Base-by-base conservation (phyloP, 2,888 invertebrate species). In the Parelbella ahira region DNA sequence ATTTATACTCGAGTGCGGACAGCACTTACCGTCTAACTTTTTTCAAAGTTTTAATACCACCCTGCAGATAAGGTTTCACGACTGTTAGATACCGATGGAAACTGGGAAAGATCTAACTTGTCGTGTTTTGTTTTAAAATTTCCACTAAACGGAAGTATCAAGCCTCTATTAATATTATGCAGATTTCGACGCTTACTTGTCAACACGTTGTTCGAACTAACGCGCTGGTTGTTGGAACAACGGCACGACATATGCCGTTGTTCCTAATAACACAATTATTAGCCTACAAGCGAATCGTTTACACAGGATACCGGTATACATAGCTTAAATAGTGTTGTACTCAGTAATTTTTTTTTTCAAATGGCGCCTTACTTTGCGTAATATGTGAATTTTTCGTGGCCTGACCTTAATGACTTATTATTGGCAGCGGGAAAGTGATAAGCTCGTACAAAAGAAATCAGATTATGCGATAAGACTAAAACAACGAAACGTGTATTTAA, bases 141-240 rank as follows among this genome's bases (percentile, higher is more conserved):
- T 15, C 30, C 42, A 5, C 13, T 1, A 9, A 15, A 29, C 33
- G 37, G 39, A 41, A 46, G 44, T 48, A 45, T 42, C 7, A 19
- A 25, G 19, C 13, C 10, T 19, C 25, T 10, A 19, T 49, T n/a
- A 44, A 54, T 58, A 53, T 54, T 43, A 51, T 49, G 44, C 49
- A 59, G 54, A 49, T 50, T 63, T 64, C 63, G 60, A 59, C 61
- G 56, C 54, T 64, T 59, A 62, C 56, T 64, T 57, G 57, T 59
- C 54, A 54, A 60, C 8, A 36, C 52, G 73, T 76, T 79, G 75
- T 81, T 73, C 57, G 44, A 49, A 44, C 50, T 54, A 58, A 56
- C 49, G 51, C 56, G 57, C 50, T 46, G 50, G n/a, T 48, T 52
- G 51, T 54, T 56, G 56, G 45, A 45, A 50, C n/a, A n/a, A n/a